Percentiles rank a stretch among this genome's conserved stretches.
Evolutionary conservation across 1,140 invertebrate species (phyloP).

Genomic region (Ylistrum balloti): DNA sequence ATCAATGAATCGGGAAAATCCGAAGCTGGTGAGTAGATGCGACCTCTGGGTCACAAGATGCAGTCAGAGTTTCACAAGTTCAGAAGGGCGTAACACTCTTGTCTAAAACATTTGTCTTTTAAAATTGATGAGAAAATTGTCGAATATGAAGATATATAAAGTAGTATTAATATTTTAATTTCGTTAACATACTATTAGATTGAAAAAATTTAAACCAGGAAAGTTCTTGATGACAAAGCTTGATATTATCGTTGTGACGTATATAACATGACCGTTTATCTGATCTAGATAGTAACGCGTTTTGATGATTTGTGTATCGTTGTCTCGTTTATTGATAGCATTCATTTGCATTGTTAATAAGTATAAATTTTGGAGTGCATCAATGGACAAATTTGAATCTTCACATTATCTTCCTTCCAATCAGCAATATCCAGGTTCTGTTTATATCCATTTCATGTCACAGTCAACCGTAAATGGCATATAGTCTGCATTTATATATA

Average conservation of each 20-base stretch:
- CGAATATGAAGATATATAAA: background rate
- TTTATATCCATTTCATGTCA: too few species aligned
- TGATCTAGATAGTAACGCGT: background rate
- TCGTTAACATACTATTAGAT: background rate
- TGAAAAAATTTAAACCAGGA: too few species aligned
- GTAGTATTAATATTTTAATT: background rate
- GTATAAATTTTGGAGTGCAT: too few species aligned
- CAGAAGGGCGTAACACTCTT: background rate
- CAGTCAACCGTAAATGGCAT: too few species aligned
- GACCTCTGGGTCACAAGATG: conserved; percentile 21
- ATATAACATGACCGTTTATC: background rate
- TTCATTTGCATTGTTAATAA: background rate
- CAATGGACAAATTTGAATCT: too few species aligned
- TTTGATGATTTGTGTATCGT: background rate
- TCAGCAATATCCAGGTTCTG: too few species aligned
- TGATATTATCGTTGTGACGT: background rate
- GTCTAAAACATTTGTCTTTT: background rate
- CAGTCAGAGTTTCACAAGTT: background rate
- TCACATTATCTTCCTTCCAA: too few species aligned
- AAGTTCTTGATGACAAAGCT: background rate
- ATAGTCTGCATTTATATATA: too few species aligned
- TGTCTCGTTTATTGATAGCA: background rate
- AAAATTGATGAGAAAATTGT: background rate
- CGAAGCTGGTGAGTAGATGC: conserved; percentile 65
- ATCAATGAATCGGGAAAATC: conserved; percentile 65